Evolutionary conservation across 1,140 invertebrate species (phyloP), one percentile per base, ranked within the genome.

Genomic region (Procambarus virginalis): DNA sequence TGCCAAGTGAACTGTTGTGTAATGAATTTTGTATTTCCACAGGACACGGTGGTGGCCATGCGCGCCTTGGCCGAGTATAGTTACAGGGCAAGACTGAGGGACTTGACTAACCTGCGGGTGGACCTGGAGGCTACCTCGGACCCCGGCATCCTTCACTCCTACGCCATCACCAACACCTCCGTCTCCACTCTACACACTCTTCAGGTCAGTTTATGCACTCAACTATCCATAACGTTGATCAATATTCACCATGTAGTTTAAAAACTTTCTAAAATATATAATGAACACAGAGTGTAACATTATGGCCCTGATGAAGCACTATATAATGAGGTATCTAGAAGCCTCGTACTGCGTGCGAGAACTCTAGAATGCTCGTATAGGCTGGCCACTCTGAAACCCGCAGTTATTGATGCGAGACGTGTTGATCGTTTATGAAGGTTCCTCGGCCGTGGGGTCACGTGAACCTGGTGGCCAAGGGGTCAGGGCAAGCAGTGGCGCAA

Each of bases 31-130:
- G 34, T 55, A 55, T 12, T 0, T 20, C 49, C 0, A 0, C 91
- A 95, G 95, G 95, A 96, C 91, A 95, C 95, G 0, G 92, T 95
- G 64, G 92, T 95, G n/a, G 95, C 95, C 6, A 93, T 95, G 89
- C 94, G 96, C 93, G 95, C 95, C 9, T 91, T 96, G 89, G 95
- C 94, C 4, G 94, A 95, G 89, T 96, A 94, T 92, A 94, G 95
- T 0, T 94, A 95, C 92, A 92, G 95, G 81, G 94, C 95, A n/a
- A 93, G 95, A 75, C 93, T 96, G 60, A 92, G 95, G 55, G 95
- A 95, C 80, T 94, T 95, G 58, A 96, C 95, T 79, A 93, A 95
- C 68, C 94, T 96, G 92, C 93, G 93, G 75, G 92, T 96, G 0
- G 89, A 77, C 8, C 34, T 92, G 14, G 90, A 91, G 17, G 51